These are phyloP conservation scores for Cranoglanis bouderius DNA, from an alignment of 2,113 vertebrate species.

Conservation along the genomic window DNA sequence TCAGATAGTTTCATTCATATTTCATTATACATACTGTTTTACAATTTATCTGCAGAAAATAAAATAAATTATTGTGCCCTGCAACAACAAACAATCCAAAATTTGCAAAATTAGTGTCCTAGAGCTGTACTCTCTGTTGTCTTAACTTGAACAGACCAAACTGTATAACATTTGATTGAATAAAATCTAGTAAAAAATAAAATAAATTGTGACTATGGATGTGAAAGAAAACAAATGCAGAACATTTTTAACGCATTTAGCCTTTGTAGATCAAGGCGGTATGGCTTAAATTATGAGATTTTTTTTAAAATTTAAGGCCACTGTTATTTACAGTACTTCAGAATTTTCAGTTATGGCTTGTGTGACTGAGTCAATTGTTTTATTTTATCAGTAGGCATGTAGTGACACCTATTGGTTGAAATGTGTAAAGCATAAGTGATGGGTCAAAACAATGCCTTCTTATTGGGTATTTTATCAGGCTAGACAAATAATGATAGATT, in stretches of 20 bases:
- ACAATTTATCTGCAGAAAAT: neutral
- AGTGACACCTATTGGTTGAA: constrained; percentile 63
- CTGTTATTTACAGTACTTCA: neutral
- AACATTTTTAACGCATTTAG: neutral
- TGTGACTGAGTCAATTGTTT: neutral
- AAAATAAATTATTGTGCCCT: neutral
- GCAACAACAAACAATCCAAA: neutral
- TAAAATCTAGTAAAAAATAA: neutral
- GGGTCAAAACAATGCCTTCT: neutral
- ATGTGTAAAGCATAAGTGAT: neutral
- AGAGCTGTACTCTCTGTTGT: neutral
- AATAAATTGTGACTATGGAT: no score
- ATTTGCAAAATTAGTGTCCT: no score
- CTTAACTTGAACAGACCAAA: neutral
- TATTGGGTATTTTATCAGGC: neutral
- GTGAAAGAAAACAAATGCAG: neutral
- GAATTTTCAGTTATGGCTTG: neutral
- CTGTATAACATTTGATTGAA: neutral
- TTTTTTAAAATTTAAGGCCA: no score
- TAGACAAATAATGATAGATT: neutral
- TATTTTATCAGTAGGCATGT: constrained; percentile 47
- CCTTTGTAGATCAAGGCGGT: neutral
- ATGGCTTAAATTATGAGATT: neutral
- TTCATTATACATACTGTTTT: neutral
- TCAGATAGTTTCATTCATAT: neutral